Evolutionary conservation across 2,888 invertebrate genomes (phyloP).

Genomic region (Hesperia comma): DNA sequence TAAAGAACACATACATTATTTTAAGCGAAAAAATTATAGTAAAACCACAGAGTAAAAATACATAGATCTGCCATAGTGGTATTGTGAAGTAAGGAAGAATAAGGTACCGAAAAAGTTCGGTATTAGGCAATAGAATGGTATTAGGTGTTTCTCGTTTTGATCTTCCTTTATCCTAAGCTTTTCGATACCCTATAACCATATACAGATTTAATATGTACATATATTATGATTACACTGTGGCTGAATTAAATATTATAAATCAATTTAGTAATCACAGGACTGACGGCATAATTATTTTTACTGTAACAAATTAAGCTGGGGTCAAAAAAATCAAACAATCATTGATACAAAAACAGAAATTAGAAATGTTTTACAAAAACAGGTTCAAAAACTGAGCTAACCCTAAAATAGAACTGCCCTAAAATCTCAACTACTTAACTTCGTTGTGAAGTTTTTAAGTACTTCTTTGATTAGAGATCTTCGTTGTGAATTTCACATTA

Average conservation of each 20-base stretch:
- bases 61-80: not conserved
- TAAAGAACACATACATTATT: no score
- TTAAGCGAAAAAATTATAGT: not conserved
- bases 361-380: no score
- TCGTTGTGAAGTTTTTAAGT: slow-evolving; percentile 6
- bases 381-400: not conserved
- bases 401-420: not conserved
- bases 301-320: not conserved
- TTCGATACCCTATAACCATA: no score
- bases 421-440: not conserved
- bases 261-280: no score
- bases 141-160: no score
- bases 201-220: no score
- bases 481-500: slow-evolving; percentile 23
- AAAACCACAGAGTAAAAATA: slow-evolving; percentile 3
- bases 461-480: slow-evolving; percentile 20
- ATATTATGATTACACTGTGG: no score
- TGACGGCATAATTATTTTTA: no score
- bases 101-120: not conserved
- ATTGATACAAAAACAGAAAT: not conserved
- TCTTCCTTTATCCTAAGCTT: no score
- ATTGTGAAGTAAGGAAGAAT: not conserved
- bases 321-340: not conserved
- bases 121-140: not conserved
- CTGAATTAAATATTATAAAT: no score